These are phyloP conservation scores for Oostethus manadensis DNA, from an alignment of 2,113 vertebrate genomes.

Conservation along the genomic window DNA sequence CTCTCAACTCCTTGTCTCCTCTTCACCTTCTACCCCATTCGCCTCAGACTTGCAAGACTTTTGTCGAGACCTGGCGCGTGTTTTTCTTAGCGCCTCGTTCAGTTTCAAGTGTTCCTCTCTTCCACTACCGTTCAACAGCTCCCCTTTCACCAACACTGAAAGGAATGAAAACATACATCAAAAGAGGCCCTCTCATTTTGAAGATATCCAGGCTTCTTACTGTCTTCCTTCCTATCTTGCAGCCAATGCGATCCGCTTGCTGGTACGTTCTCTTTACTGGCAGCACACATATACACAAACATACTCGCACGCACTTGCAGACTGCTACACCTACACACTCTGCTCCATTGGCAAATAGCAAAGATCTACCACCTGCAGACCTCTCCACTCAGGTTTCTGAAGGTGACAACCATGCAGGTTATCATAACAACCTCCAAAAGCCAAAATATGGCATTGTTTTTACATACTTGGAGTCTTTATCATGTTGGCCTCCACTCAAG, in stretches of 20 bases:
- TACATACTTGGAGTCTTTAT: constrained; percentile 28
- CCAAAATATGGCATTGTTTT: constrained; percentile 41
- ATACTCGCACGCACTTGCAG: constrained; percentile 24
- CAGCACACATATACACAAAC: constrained; percentile 15
- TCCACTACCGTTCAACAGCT: constrained; percentile 61
- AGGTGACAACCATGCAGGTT: constrained; percentile 42
- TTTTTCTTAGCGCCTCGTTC: constrained; percentile 63
- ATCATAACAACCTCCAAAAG: constrained; percentile 37
- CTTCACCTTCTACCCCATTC: constrained; percentile 30
- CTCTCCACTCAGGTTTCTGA: constrained; percentile 50
- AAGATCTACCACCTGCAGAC: constrained; percentile 52
- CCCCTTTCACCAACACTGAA: constrained; percentile 64
- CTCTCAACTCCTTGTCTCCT: constrained; percentile 15
- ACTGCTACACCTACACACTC: constrained; percentile 41
- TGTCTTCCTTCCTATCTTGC: constrained; percentile 60
- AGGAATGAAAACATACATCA: constrained; percentile 75
- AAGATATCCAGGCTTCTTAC: constrained; percentile 59
- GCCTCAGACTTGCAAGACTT: constrained; percentile 21
- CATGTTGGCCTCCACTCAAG: constrained; percentile 1
- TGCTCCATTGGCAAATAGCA: constrained; percentile 50
- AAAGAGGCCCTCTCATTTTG: constrained; percentile 55
- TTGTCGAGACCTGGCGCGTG: constrained; percentile 59
- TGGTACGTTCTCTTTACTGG: constrained; percentile 46
- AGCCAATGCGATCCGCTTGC: constrained; percentile 43
- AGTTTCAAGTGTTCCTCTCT: constrained; percentile 58